Evolutionary conservation across 35 echinoderm and acorn worm species (phyloP), one percentile per base, ranked within the genome.

Genomic region (Lytechinus pictus): DNA sequence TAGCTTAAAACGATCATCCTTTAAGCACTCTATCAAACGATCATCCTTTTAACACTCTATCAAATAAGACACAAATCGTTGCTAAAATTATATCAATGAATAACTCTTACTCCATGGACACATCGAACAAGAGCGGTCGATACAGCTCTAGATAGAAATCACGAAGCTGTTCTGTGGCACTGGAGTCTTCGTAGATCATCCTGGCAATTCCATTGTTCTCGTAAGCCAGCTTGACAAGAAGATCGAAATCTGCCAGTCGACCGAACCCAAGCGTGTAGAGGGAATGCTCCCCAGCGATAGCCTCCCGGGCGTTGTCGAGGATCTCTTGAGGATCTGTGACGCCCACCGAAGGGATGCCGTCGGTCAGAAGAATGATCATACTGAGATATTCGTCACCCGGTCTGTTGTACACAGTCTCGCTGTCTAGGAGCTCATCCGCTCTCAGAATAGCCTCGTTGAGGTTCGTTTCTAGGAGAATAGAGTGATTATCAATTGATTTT

Each of bases 231-330:
- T 97, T 95, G 8, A 97, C 95, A 4, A 99, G 96, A 13, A 98
- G 95, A 89, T 97, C 97, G 94, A 97, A 99, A 54, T 98, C 96
- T 1, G 96, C 97, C 55, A 98, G 96, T 52, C 95, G 96, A 10
- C 98, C 98, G 53, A 98, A 99, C 9, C 98, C 96, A 9, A 99
- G 96, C 72, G 95, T 56, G 53, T 95, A 99, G 11, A 99, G 89
- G 3, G 96, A 94, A 86, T 99, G 97, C 54, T 97, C 94, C 44
- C 95, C 95, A 13, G 89, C 94, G 28, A 99, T 97, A 24, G 96
- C 96, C 54, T 94, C 95, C 91, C 94, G 96, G 27, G 91, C 95
- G 55, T 96, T 95, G 28, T 95, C 94, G 33, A 99, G 87, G 11
- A 99, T 95, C 55, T 97, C 66, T 8, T 95, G 92, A 9, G 87